Evolutionary conservation across 2,113 vertebrate genomes (phyloP), one percentile per base, ranked within the genome.

Genomic region (Thinocorus orbignyianus): DNA sequence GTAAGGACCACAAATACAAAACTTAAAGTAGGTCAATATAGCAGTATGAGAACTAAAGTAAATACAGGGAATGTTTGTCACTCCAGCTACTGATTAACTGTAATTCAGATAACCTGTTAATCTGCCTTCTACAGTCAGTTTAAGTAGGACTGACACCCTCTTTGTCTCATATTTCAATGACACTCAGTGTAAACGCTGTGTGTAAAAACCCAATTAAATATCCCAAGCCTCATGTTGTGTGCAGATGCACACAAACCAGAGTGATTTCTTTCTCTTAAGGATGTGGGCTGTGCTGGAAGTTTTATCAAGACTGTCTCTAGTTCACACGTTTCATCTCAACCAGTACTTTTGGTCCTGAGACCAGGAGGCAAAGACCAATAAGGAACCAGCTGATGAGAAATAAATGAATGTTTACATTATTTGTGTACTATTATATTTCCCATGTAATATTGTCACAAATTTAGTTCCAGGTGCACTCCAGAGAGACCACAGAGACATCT

Each of bases 311-410:
- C 19, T 78, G 44, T 4, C 6, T 64, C 17, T 48, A 39, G 28
- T 39, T 9, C 2, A 25, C 31, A 30, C 1, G 3, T 15, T 46
- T 8, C 11, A 18, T 41, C 35, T 70, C 8, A 11, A 26, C 3
- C 14, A 87, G 16, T 11, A 14, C 18, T 74, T 86, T 78, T 61
- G 41, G 24, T 65, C 13, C 71, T 80, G 60, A 88, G 19, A 57
- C 20, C 6, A 49, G 48, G 10, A 57, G 1, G 2, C 25, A 54
- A 71, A 82, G 54, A 51, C 9, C 0, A 0, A 66, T 31, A 64
- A 46, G 42, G 15, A 93, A 66, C 17, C 4, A 42, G 10, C 5
- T 74, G n/a, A 24, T 54, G 23, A 78, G 6, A 74, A 92, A 52
- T 44, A 72, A 65, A 79, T 44, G 2, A 39, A 78, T 44, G 11